These are phyloP conservation scores for Yponomeuta plumbellus DNA, from an alignment of 2,888 invertebrate species.

Conservation along the genomic window DNA sequence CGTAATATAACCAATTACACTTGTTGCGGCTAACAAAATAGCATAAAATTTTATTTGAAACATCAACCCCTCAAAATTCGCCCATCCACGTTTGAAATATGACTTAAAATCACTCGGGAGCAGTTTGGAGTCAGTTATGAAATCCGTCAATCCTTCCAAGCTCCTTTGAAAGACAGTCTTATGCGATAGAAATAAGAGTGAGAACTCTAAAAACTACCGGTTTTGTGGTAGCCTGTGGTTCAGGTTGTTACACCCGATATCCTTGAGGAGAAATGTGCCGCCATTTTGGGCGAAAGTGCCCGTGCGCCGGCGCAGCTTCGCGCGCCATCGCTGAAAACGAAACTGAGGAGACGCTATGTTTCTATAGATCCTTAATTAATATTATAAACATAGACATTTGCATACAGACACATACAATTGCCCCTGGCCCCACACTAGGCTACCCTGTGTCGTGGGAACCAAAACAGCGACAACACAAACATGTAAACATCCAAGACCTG, in stretches of 20 bases:
- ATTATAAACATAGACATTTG: too few species aligned
- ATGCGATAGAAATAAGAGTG: not conserved
- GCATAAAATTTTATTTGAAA: not conserved
- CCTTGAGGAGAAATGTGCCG: slow-evolving; percentile 43
- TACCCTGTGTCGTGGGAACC: too few species aligned
- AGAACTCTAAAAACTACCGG: not conserved
- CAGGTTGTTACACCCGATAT: slow-evolving; percentile 13
- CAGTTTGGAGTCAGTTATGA: not conserved
- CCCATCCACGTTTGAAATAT: not conserved
- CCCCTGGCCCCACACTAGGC: too few species aligned
- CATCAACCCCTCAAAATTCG: not conserved
- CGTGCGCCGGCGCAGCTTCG: slow-evolving; percentile 20
- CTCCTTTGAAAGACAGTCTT: not conserved
- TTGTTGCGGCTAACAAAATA: not conserved
- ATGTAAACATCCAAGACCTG: too few species aligned
- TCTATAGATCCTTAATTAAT: not conserved
- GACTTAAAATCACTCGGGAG: not conserved
- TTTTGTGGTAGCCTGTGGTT: not conserved
- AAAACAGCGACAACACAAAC: too few species aligned
- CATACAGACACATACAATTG: too few species aligned
- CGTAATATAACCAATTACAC: slow-evolving; percentile 6
- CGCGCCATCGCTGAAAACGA: slow-evolving; percentile 5
- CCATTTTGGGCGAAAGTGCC: slow-evolving; percentile 36
- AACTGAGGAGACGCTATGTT: not conserved
- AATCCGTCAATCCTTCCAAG: not conserved